Conservation (phyloP, 2,113 vertebrate species). For the Speoplatyrhinus poulsoni region DNA sequence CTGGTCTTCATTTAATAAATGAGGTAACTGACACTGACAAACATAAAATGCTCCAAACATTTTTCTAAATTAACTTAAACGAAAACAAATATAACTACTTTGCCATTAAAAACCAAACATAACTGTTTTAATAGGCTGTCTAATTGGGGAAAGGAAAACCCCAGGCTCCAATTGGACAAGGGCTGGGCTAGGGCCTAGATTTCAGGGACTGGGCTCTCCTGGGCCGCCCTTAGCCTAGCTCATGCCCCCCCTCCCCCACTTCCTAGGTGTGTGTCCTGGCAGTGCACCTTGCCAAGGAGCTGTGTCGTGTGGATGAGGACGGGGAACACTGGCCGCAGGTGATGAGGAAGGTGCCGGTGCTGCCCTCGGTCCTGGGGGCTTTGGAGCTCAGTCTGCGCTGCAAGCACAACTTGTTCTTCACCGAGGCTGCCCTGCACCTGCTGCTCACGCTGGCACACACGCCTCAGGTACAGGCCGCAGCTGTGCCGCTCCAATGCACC, state of each 20-base stretch:
- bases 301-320: slow-evolving; percentile 89
- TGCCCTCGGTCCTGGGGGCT: slow-evolving; percentile 87
- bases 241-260: rapidly evolving
- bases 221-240: background rate
- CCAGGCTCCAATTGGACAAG: no score
- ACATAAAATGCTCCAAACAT: no score
- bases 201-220: no score
- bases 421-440: slow-evolving; percentile 89
- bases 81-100: no score
- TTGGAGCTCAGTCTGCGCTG: slow-evolving; percentile 90
- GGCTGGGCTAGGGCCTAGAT: no score
- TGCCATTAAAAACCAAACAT: no score
- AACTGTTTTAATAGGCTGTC: no score
- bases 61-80: no score
- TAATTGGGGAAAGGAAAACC: no score
- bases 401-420: slow-evolving; percentile 95
- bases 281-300: slow-evolving; percentile 92
- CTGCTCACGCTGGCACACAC: slow-evolving; percentile 92
- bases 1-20: no score
- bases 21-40: no score
- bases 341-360: slow-evolving; percentile 86
- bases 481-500: background rate
- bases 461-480: slow-evolving; percentile 80
- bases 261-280: slow-evolving; percentile 92
- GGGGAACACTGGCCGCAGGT: slow-evolving; percentile 91